Evolutionary conservation across 2,797 vertebrate genomes (phyloP), one percentile per base, ranked within the genome.

Genomic region (Betta splendens): DNA sequence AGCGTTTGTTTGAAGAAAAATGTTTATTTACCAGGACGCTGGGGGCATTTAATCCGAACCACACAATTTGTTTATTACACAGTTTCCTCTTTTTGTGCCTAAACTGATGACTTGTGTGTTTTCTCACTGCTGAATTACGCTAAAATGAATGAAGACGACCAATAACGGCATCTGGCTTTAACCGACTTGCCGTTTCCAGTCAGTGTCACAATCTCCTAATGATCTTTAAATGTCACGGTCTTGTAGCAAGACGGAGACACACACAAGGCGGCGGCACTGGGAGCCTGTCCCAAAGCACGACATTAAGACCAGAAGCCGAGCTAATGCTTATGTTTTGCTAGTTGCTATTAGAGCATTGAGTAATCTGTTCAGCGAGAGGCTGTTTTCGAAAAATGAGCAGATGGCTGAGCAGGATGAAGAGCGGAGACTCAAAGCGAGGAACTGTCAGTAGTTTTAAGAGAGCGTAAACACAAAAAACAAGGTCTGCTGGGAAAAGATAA

Each of bases 141-240:
- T 51, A 38, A 59, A 68, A 46, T 40, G 37, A 70, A 67, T 50
- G 51, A 74, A 48, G 50, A 60, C 45, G 29, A 58, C 68, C 62
- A 48, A 52, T 68, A 71, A 72, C 54, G 45, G 47, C 53, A 23
- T 61, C 57, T 72, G 59, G 55, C 54, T 79, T 75, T 56, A 59
- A 69, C 58, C 21, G 58, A 57, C 67, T 74, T 25, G 28, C 60
- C 45, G 64, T 40, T 66, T 81, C 50, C 65, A 68, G 69, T 66
- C 63, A 62, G 64, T 64, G 75, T 79, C 77, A 69, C 79, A 65
- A 66, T 66, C 65, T 75, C 73, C 54, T 83, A 88, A 90, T 72
- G 83, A 85, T 78, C 75, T 84, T 76, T 85, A 84, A 85, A 84
- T 79, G 61, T 84, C 74, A 57, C 77, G 77, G 81, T 64, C n/a